A percentile compares a stretch with the other conserved stretches of the same genome.
Evolutionary conservation across 2,888 invertebrate species (phyloP).

Genomic region (Linnaemya vulpina): DNA sequence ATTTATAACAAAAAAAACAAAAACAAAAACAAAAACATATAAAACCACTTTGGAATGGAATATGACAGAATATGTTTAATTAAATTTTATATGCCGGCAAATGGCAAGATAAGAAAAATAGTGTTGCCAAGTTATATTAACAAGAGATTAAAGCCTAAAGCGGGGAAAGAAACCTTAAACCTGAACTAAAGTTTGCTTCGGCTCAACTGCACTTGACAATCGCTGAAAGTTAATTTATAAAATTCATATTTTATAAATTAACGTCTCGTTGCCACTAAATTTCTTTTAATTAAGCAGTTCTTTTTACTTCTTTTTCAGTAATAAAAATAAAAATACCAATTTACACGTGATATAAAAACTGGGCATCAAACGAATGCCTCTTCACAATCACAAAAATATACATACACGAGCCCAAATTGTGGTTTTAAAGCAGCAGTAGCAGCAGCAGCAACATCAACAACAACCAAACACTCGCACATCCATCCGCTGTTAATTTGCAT

Average conservation of each 20-base stretch:
- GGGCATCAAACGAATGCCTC: background rate
- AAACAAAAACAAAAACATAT: slow-evolving; percentile 7
- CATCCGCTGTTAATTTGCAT: slow-evolving; percentile 13
- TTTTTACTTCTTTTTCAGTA: background rate
- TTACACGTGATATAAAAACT: slow-evolving; percentile 1
- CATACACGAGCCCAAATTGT: background rate
- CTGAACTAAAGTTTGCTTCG: background rate
- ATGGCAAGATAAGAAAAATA: background rate
- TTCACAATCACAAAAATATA: background rate
- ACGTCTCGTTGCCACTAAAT: background rate
- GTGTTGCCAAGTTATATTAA: background rate
- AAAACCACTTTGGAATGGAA: slow-evolving; percentile 4
- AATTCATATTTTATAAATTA: background rate
- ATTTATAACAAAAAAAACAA: too few species aligned
- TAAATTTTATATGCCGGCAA: background rate
- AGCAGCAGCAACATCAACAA: background rate
- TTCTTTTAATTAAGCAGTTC: background rate
- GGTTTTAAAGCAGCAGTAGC: background rate
- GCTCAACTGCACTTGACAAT: background rate
- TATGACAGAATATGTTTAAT: background rate
- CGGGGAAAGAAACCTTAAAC: background rate
- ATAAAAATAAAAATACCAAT: background rate
- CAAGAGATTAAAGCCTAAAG: background rate
- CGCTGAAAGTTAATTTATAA: background rate
- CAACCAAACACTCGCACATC: background rate